A percentile compares a stretch with the other conserved stretches of the same genome.
phyloP scores from a whole-genome alignment of 2,113 vertebrate genomes.

The Eurystomus gularis region DNA sequence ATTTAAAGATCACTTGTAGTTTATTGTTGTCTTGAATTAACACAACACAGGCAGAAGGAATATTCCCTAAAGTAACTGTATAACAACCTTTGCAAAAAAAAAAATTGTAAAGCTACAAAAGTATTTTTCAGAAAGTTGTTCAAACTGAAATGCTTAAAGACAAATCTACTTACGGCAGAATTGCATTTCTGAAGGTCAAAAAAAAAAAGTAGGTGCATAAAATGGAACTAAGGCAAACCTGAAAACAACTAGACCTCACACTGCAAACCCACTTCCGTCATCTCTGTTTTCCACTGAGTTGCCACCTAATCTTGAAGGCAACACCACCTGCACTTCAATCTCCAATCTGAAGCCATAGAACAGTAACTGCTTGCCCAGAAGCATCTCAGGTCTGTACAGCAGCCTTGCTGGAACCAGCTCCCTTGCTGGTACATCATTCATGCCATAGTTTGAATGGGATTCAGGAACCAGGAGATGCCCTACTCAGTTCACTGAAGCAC shows the following conservation, averaged over 20 bases:
- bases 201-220: neutral
- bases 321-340: neutral
- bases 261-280: neutral
- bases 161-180: neutral
- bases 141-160: neutral
- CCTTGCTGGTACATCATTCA: neutral
- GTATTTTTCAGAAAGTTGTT: neutral
- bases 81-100: neutral
- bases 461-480: neutral
- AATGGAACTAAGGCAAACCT: neutral
- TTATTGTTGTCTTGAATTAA: neutral
- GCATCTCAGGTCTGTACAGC: neutral
- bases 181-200: neutral
- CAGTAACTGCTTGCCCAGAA: neutral
- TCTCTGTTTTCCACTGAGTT: neutral
- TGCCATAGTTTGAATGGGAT: neutral
- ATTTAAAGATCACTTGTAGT: neutral
- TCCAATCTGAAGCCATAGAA: neutral
- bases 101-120: neutral
- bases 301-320: neutral
- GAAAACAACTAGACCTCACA: neutral
- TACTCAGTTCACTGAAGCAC: neutral
- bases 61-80: neutral
- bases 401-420: neutral
- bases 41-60: neutral